Evolutionary conservation across 92 coral and sea anemone species (phyloP).

Genomic region (Metridium senile): DNA sequence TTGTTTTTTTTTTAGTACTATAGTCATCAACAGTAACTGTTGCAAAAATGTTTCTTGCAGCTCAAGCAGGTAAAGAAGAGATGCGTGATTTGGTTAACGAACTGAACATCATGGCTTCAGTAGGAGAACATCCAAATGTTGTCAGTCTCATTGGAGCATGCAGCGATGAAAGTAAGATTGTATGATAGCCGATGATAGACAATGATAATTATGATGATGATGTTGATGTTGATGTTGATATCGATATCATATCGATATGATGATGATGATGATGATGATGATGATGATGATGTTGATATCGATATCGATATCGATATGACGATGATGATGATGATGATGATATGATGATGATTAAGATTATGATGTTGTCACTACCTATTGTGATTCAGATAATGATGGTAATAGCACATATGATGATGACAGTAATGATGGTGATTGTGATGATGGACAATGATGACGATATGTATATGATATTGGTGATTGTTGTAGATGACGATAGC

Average conservation of each 20-base stretch:
- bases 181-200: too few species aligned
- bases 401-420: too few species aligned
- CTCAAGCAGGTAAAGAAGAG: slow-evolving; percentile 43
- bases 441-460: too few species aligned
- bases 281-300: not conserved
- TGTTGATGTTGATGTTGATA: not conserved
- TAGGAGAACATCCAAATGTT: slow-evolving; percentile 75
- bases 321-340: too few species aligned
- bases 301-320: not conserved
- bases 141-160: slow-evolving; percentile 81
- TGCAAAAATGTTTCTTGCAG: too few species aligned
- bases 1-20: too few species aligned
- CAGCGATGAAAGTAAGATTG: slow-evolving; percentile 55
- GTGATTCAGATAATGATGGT: not conserved
- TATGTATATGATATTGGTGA: too few species aligned
- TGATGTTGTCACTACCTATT: too few species aligned
- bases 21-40: too few species aligned
- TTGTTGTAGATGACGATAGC: too few species aligned
- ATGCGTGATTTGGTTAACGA: slow-evolving; percentile 72
- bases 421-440: too few species aligned
- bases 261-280: not conserved
- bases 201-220: too few species aligned
- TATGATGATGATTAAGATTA: not conserved
- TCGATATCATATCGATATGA: not conserved
- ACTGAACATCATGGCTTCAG: slow-evolving; percentile 73